phyloP scores from a whole-genome alignment of 1,140 invertebrate genomes.

The Bombus waltoni region DNA sequence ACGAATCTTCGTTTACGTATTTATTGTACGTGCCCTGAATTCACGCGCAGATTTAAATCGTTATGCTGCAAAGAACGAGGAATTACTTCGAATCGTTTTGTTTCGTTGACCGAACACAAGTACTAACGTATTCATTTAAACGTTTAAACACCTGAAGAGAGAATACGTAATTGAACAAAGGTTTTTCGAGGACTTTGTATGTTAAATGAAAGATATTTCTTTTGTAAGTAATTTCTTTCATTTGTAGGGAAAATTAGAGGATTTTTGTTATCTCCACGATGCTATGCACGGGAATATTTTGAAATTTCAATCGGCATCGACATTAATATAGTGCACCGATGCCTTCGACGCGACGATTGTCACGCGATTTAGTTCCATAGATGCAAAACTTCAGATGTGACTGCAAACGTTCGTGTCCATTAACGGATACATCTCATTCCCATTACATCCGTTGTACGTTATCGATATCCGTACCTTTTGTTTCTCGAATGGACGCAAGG shows the following conservation, averaged over 20 bases:
- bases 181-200: not conserved
- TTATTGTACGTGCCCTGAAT: constrained; percentile 3
- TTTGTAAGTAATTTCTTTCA: not conserved
- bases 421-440: constrained; percentile 21
- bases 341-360: constrained; percentile 24
- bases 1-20: not conserved
- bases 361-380: constrained; percentile 19
- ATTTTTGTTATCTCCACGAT: not conserved
- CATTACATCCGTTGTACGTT: not conserved
- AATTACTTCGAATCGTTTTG: not conserved
- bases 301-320: constrained; percentile 6
- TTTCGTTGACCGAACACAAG: not conserved
- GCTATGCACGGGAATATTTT: not conserved
- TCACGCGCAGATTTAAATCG: not conserved
- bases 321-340: constrained; percentile 3
- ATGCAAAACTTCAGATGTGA: constrained; percentile 6
- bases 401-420: constrained; percentile 18
- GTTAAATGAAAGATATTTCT: not conserved
- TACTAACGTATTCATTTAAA: not conserved
- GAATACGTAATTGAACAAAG: not conserved
- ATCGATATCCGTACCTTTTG: constrained; percentile 33
- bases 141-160: not conserved
- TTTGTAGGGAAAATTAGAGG: not conserved
- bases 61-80: not conserved
- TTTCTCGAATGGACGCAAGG: not conserved